Base-by-base conservation (phyloP, 2,888 invertebrate species). In the Galerucella calmariensis region DNA sequence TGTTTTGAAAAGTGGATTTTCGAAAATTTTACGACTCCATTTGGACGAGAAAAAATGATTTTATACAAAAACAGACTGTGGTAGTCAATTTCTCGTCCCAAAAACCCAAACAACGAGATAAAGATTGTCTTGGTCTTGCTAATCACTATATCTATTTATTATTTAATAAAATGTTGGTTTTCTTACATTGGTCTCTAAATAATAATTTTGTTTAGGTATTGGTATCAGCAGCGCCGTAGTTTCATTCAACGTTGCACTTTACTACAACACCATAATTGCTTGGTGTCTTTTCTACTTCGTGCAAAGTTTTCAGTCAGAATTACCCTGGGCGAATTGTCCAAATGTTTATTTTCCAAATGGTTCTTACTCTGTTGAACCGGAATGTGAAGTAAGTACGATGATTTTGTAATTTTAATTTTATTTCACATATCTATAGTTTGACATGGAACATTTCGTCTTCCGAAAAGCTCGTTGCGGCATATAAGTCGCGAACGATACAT, bases 211-310 rank as follows among this genome's bases (percentile, higher is more conserved):
- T 84, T 69, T 20, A 87, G 97, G 96, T 14, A 96, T 97, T 74
- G 97, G 98, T 24, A 93, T 98, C 80, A 97, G 97, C 84, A 96
- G 96, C 72, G 97, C 97, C 1, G 95, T 98, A 78, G 98, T 98
- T 48, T 97, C 97, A 1, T 98, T 97, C 88, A 96, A 97, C 86
- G 97, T 98, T 78, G 97, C 97, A 12, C 90, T 98, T 79, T 98
- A 98, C 88, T 98, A 98, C 88, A 98, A 98, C 88, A 97, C 97
- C 75, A 98, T 98, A 82, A 97, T 98, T 81, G 97, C 97, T 76
- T 98, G 98, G 98, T 97, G 97, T 86, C 90, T 98, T 85, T 97
- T 97, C 88, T 98, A 97, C 88, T 94, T 97, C 85, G 94, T 95
- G 80, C 95, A 95, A 90, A 97, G 97, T 87, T 97, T 97, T 88